Evolutionary conservation across 2,888 invertebrate genomes (phyloP), one percentile per base, ranked within the genome.

Genomic region (Antitype chi): DNA sequence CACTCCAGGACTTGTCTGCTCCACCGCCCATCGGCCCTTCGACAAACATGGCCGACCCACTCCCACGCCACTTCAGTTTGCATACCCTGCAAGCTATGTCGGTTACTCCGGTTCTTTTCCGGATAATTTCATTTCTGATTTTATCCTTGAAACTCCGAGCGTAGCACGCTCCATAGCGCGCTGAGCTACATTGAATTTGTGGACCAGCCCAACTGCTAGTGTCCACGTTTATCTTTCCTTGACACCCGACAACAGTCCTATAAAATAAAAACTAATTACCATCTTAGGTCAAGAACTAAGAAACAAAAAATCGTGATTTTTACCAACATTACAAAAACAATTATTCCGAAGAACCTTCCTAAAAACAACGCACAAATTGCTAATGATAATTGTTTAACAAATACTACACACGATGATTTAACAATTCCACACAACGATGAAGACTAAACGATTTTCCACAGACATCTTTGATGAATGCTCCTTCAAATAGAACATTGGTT

Each of bases 401-500:
- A 64, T 55, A 67, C 25, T 32, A 63, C 28, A 49, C 25, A 66
- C 64, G 43, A 53, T 55, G 62, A 62, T 70, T 69, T 52, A 52
- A 38, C 57, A 62, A 73, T 62, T 69, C 25, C 20, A 69, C 43
- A 60, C 23, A 64, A 38, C 52, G 57, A 78, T 53, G 62, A 59
- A 62, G 17, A 23, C 62, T 43, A 15, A 80, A 81, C 15, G 25
- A 80, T 79, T 70, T 76, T 70, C 55, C 53, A 66, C 28, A 23
- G 32, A 28, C 66, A 43, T 9, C 25, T 70, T 59, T 60, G 60
- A 76, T 74, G 25, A 76, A 70, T 76, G 66, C 8, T 72, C 55
- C 74, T 81, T 77, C 55, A 67, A 84, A 77, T 84, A 81, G 84
- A 81, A 70, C 64, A 81, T 78, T 60, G 79, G 74, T 83, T 85